Percentiles rank a stretch among this genome's conserved stretches.
Evolutionary conservation across 2,888 invertebrate genomes (phyloP).

Genomic region (Amblyjoppa fuscipennis): DNA sequence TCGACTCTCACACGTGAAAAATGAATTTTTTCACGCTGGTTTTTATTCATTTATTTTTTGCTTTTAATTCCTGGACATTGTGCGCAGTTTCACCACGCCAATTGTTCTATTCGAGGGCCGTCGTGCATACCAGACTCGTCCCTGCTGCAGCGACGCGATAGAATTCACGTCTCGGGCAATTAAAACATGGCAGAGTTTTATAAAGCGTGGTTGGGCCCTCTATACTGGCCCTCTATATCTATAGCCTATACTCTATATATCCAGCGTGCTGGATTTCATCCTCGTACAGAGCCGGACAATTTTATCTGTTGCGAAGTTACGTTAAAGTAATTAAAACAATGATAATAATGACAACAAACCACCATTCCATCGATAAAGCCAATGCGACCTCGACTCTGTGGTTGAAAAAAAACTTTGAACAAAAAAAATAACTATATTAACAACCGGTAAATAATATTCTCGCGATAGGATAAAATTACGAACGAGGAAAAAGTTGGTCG

Average conservation of each 20-base stretch:
- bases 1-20: background rate
- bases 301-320: background rate
- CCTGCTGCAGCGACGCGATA: background rate
- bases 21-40: slow-evolving; percentile 16
- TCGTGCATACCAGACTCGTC: background rate
- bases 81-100: background rate
- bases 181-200: slow-evolving; percentile 21
- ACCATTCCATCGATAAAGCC: too few species aligned
- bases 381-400: too few species aligned
- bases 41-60: background rate
- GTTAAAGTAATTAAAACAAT: background rate
- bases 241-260: too few species aligned
- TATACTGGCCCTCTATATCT: too few species aligned
- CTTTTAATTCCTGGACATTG: slow-evolving; percentile 21
- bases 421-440: too few species aligned
- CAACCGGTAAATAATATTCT: too few species aligned
- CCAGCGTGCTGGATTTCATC: background rate
- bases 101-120: slow-evolving; percentile 24
- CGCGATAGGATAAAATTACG: background rate
- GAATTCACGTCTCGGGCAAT: slow-evolving; percentile 14
- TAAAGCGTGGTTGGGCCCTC: background rate
- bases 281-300: background rate
- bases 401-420: too few species aligned
- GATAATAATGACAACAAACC: too few species aligned
- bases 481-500: background rate